A percentile compares a stretch with the other conserved stretches of the same genome.
Evolutionary conservation across 2,113 vertebrate species (phyloP).

Genomic region (Tautogolabrus adspersus): DNA sequence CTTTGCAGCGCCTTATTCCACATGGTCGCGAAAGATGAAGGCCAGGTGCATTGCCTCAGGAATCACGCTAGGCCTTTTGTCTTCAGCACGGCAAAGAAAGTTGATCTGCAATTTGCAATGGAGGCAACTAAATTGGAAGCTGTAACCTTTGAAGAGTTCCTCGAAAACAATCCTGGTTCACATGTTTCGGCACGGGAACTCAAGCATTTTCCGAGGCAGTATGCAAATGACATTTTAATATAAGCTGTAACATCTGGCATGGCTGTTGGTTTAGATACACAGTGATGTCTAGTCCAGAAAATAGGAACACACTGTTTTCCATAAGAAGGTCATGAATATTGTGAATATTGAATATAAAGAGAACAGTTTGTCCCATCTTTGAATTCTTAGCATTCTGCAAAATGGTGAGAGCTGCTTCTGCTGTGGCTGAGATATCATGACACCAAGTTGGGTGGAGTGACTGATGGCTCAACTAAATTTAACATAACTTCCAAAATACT

Average conservation of each 20-base stretch:
- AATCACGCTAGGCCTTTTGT: slow-evolving; percentile 63
- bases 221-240: slow-evolving; percentile 70
- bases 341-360: slow-evolving; percentile 9
- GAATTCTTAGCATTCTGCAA: slow-evolving; percentile 37
- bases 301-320: not conserved
- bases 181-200: slow-evolving; percentile 61
- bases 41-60: slow-evolving; percentile 85
- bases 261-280: slow-evolving; percentile 40
- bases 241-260: slow-evolving; percentile 66
- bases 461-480: slow-evolving; percentile 74
- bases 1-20: slow-evolving; percentile 73
- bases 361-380: slow-evolving; percentile 32
- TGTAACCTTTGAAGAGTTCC: slow-evolving; percentile 73
- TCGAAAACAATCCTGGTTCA: slow-evolving; percentile 59
- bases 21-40: slow-evolving; percentile 79
- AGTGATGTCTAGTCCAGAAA: slow-evolving; percentile 23
- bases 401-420: slow-evolving; percentile 12
- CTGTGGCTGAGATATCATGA: slow-evolving; percentile 72
- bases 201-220: slow-evolving; percentile 57
- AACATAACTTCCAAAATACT: slow-evolving; percentile 73
- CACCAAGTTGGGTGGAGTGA: slow-evolving; percentile 78
- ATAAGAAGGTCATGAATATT: slow-evolving; percentile 5
- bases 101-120: slow-evolving; percentile 82
- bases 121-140: slow-evolving; percentile 74
- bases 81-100: slow-evolving; percentile 75